A percentile compares a stretch with the other conserved stretches of the same genome.
phyloP scores from a whole-genome alignment of 30 jellyfish, hydroid and myxozoan species.

The Aurelia sp. region DNA sequence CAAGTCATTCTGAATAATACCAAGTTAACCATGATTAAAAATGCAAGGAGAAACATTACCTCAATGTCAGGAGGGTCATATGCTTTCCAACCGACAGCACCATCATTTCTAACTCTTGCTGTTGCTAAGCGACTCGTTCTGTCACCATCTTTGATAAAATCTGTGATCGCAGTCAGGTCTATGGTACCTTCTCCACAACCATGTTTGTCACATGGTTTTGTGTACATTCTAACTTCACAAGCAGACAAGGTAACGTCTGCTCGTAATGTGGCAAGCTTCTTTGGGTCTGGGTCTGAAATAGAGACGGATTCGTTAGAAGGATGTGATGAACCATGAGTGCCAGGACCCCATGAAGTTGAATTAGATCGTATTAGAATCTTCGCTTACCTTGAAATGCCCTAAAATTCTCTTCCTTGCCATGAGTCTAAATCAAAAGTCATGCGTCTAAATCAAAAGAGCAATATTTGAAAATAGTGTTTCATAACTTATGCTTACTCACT shows the following conservation, averaged over 20 bases:
- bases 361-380: no score
- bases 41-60: constrained; percentile 17
- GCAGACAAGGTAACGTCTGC: constrained; percentile 66
- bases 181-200: constrained; percentile 64
- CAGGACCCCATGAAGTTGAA: no score
- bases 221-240: constrained; percentile 51
- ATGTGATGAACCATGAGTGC: no score
- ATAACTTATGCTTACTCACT: no score
- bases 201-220: constrained; percentile 25
- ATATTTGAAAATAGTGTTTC: no score
- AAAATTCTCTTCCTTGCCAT: no score
- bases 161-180: constrained; percentile 62
- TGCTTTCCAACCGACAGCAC: constrained; percentile 72
- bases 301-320: no score
- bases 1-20: no score
- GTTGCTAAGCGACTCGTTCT: constrained; percentile 65
- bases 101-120: constrained; percentile 51
- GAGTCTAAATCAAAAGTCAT: no score
- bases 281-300: constrained; percentile 67
- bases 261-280: constrained; percentile 68
- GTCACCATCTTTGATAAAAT: constrained; percentile 69
- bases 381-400: no score
- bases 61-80: constrained; percentile 74
- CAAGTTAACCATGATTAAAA: neutral
- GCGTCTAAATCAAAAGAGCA: no score